These are phyloP conservation scores for Lonchura striata DNA, from an alignment of 2,113 vertebrate species.

Conservation along the genomic window DNA sequence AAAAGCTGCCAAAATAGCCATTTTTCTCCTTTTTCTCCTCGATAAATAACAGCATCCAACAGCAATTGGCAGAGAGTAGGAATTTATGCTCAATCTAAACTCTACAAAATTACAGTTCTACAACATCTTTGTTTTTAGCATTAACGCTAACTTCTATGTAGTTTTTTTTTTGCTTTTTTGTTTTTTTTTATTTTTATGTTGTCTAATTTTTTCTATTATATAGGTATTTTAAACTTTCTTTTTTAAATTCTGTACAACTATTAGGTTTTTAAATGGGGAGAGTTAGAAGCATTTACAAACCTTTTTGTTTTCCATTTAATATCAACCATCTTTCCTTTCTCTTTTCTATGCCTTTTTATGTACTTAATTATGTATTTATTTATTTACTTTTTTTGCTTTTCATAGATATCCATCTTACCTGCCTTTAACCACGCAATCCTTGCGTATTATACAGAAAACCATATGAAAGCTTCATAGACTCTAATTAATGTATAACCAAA, in stretches of 20 bases:
- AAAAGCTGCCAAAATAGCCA: conserved; percentile 86
- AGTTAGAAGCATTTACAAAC: conserved; percentile 85
- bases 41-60: conserved; percentile 77
- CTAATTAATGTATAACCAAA: conserved; percentile 84
- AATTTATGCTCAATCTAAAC: conserved; percentile 94
- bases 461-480: conserved; percentile 85
- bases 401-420: conserved; percentile 72
- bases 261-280: conserved; percentile 85
- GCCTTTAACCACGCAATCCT: conserved; percentile 71
- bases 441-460: conserved; percentile 84
- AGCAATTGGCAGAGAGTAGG: conserved; percentile 84
- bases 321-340: conserved; percentile 73
- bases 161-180: conserved; percentile 78
- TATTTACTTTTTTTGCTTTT: conserved; percentile 69
- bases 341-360: conserved; percentile 59
- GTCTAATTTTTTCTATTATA: conserved; percentile 91
- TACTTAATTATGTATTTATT: conserved; percentile 58
- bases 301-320: conserved; percentile 64
- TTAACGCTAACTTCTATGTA: conserved; percentile 86
- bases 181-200: conserved; percentile 75
- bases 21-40: conserved; percentile 76
- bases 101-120: conserved; percentile 98
- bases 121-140: conserved; percentile 92
- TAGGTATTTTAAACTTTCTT: conserved; percentile 91
- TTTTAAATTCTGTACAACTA: conserved; percentile 88